phyloP scores from a whole-genome alignment of 2,113 vertebrate species.

The Mesitornis unicolor region DNA sequence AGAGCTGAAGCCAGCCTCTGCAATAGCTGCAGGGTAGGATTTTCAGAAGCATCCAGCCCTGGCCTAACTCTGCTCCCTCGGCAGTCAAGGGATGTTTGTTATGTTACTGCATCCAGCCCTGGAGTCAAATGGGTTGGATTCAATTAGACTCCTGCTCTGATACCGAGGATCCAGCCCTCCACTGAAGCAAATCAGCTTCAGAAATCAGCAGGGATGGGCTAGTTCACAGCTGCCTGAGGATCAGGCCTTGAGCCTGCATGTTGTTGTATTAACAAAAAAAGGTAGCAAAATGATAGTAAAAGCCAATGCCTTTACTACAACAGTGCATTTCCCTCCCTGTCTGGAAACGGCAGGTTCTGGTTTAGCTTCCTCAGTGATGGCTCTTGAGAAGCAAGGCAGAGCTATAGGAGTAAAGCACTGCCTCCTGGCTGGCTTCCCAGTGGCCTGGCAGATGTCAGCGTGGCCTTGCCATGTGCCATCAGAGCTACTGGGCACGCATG shows the following conservation, averaged over 20 bases:
- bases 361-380: neutral
- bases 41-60: neutral
- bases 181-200: rapidly evolving
- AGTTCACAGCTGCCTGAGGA: neutral
- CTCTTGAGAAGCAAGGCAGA: rapidly evolving
- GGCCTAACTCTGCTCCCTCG: neutral
- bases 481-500: rapidly evolving
- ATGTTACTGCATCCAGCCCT: neutral
- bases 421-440: neutral
- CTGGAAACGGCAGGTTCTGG: neutral
- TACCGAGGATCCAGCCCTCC: neutral
- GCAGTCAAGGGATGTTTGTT: neutral
- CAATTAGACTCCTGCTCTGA: neutral
- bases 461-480: neutral
- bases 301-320: rapidly evolving
- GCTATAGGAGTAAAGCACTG: neutral
- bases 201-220: neutral
- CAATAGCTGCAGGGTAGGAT: neutral
- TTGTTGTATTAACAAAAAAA: neutral
- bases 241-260: neutral
- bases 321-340: neutral
- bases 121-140: neutral
- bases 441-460: rapidly evolving
- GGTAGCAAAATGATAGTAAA: neutral
- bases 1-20: neutral